Evolutionary conservation across 2,797 vertebrate species (phyloP).

Genomic region (Gouania willdenowi): DNA sequence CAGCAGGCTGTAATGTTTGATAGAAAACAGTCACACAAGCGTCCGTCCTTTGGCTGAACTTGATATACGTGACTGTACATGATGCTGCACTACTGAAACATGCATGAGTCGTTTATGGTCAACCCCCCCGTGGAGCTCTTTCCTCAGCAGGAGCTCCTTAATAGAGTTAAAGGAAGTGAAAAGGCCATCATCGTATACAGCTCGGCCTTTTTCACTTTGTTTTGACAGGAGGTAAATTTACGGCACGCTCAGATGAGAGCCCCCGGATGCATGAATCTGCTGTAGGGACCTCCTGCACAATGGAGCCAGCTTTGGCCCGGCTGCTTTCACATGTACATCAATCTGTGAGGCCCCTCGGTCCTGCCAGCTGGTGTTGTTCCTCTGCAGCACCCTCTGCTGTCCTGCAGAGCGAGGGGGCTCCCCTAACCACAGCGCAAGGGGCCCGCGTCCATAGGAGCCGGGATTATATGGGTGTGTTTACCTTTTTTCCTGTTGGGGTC

Average conservation of each 20-base stretch:
- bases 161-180: not conserved
- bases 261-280: slow-evolving; percentile 37
- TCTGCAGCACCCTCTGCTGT: slow-evolving; percentile 8
- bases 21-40: no score
- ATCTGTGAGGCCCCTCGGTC: slow-evolving; percentile 43
- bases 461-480: slow-evolving; percentile 27
- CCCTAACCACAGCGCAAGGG: slow-evolving; percentile 10
- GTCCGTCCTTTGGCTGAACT: no score
- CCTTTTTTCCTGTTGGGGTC: not conserved
- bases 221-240: slow-evolving; percentile 40
- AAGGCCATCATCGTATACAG: slow-evolving; percentile 19
- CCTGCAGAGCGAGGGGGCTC: slow-evolving; percentile 31
- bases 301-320: slow-evolving; percentile 11
- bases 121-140: not conserved
- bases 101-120: not conserved
- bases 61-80: no score
- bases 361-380: slow-evolving; percentile 48
- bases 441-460: slow-evolving; percentile 8
- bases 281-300: slow-evolving; percentile 18
- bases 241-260: slow-evolving; percentile 15
- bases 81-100: no score
- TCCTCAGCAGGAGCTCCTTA: not conserved
- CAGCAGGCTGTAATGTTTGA: no score
- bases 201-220: slow-evolving; percentile 23
- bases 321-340: slow-evolving; percentile 62